phyloP scores from a whole-genome alignment of 2,888 invertebrate species.

The Dynastes grantii region DNA sequence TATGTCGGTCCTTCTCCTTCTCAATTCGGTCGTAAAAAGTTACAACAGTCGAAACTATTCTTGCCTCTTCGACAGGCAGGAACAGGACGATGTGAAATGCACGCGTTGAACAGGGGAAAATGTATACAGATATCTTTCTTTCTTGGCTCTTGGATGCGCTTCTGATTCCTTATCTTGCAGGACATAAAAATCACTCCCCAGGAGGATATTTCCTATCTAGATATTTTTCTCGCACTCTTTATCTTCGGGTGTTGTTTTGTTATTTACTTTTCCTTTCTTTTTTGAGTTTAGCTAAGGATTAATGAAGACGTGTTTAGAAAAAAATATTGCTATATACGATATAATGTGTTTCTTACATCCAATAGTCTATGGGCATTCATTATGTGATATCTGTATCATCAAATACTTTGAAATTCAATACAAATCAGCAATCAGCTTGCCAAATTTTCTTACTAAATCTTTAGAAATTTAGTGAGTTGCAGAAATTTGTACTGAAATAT shows the following conservation, averaged over 20 bases:
- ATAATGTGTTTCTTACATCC: too few relatives aligned
- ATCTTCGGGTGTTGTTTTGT: conserved; percentile 8
- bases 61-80: background rate
- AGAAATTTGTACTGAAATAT: too few relatives aligned
- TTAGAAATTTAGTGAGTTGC: too few relatives aligned
- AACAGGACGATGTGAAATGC: background rate
- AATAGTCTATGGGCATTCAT: too few relatives aligned
- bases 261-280: background rate
- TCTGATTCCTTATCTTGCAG: conserved; percentile 33
- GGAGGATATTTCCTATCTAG: conserved; percentile 20
- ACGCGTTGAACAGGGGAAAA: background rate
- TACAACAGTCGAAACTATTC: conserved; percentile 62
- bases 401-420: too few relatives aligned
- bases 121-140: conserved; percentile 29
- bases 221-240: conserved; percentile 36
- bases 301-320: too few relatives aligned
- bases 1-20: conserved; percentile 55
- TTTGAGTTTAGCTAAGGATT: background rate
- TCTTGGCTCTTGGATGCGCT: background rate
- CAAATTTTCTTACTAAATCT: too few relatives aligned
- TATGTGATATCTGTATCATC: too few relatives aligned
- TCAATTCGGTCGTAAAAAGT: conserved; percentile 67
- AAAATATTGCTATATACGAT: too few relatives aligned
- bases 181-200: conserved; percentile 44
- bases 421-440: too few relatives aligned